Evolutionary conservation across 2,113 vertebrate species (phyloP).

Genomic region (Saccopteryx leptura): DNA sequence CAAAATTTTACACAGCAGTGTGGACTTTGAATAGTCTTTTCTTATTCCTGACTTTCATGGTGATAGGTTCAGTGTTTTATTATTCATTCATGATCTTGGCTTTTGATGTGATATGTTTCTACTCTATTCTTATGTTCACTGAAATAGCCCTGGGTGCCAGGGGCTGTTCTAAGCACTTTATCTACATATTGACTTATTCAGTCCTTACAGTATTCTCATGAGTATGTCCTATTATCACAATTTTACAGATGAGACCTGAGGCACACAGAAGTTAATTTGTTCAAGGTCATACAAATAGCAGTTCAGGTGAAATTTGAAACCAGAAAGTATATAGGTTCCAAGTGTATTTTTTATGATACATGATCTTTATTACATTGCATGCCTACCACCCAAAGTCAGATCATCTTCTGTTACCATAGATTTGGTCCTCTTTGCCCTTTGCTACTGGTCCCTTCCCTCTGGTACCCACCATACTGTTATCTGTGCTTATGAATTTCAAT

Average conservation of each 20-base stretch:
- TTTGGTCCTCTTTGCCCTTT: too few species aligned
- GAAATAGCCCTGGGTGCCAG: background rate
- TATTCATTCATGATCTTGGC: background rate
- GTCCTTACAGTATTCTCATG: background rate
- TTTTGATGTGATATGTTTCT: background rate
- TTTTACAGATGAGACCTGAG: background rate
- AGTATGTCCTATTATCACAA: background rate
- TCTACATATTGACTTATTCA: background rate
- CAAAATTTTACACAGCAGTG: background rate
- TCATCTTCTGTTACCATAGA: too few species aligned
- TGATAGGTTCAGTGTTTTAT: constrained; percentile 24
- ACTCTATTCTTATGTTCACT: background rate
- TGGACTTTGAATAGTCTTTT: constrained; percentile 10
- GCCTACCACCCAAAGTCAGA: too few species aligned
- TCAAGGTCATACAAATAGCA: background rate
- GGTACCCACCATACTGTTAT: too few species aligned
- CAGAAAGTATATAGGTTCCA: too few species aligned
- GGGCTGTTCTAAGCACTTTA: background rate
- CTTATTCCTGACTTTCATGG: constrained; percentile 5
- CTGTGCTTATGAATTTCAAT: too few species aligned
- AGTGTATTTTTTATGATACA: too few species aligned
- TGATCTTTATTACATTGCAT: too few species aligned
- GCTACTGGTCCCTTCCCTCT: too few species aligned
- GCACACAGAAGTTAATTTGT: background rate
- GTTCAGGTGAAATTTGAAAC: background rate